Base-by-base conservation (phyloP, 1,140 invertebrate species). In the Pogonomyrmex barbatus region DNA sequence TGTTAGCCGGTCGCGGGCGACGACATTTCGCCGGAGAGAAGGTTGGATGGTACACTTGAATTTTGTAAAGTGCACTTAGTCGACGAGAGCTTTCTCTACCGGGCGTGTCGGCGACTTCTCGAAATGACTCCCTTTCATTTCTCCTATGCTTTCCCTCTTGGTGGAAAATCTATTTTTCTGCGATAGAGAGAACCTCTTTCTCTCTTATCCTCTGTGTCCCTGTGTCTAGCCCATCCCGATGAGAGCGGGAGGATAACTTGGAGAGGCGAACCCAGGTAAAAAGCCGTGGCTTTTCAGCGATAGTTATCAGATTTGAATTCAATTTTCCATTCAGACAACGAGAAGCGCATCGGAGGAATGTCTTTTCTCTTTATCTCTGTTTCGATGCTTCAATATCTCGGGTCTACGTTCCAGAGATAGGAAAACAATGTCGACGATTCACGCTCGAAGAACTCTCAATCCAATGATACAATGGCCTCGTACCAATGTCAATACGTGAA, bases 151-250 rank as follows among this genome's bases (percentile, higher is more conserved):
- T 33, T 2, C 47, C 3, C 33, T 10, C 54, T 10, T 2, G 4
- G 5, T 17, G 30, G 58, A 54, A 82, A 89, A 89, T 86, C 83
- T 89, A 89, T 89, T 86, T 86, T 86, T 54, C 70, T 39, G 62
- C 17, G 56, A n/a, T 39, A 68, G 73, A 24, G 73, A 24, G 24
- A 79, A 82, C 42, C 71, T 70, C 50, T 50, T 33, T 50, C 70
- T 85, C 54, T 70, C 50, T 63, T 5, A 8, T 33, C 12, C 12
- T 12, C n/a, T 50, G 14, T 50, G 24, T 63, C 33, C 39, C 50
- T 52, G 52, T 68, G 33, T 45, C 65, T 70, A 42, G 79, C 71
- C 47, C 45, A n/a, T 62, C 33, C 50, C 36, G 47, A 10, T 47
- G 5, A 39, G 36, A 42, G 1, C 24, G 56, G 12, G 50, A 54